Evolutionary conservation across 1,140 invertebrate genomes (phyloP), one percentile per base, ranked within the genome.

Genomic region (Leptinotarsa lineolata): DNA sequence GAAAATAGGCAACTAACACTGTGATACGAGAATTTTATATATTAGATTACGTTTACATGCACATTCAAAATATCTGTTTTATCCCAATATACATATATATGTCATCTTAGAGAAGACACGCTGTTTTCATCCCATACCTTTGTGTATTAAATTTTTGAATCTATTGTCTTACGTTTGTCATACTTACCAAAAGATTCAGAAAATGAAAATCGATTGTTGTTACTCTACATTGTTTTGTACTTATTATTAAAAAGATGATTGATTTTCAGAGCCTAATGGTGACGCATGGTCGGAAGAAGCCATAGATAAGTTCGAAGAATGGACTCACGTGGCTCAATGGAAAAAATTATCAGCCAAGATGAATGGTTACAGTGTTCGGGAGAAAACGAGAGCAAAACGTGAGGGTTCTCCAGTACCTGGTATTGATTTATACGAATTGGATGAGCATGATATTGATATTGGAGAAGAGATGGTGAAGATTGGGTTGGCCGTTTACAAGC

Each of bases 291-390:
- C 87, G 64, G 84, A 87, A 16, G 87, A 90, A 74, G 91, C 92
- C 0, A 88, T 89, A n/a, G 87, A 91, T 69, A 84, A 85, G 21
- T 95, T 95, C 83, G 90, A 92, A 77, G 89, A 92, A 72, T 85
- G 94, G 11, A 88, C 88, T 24, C 74, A 82, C 83, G 84, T 88
- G 21, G 90, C 88, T 0, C 86, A 89, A 74, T 93, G 91, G 92
- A 89, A 90, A 70, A 84, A 89, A 15, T 78, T 95, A 0, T 86
- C 89, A 22, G 92, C 92, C 0, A 88, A 88, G 73, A 90, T 93
- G 11, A 89, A 89, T 22, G 87, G 88, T 1, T 93, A 92, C 80
- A 89, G 89, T 77, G 87, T 90, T 63, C 87, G 88, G 2, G 76
- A 81, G 63, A 76, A 79, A 64, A 78, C 76, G 15, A 73, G 79